Conservation (phyloP, 2,797 vertebrate genomes). For the Coccyzus lansbergi region DNA sequence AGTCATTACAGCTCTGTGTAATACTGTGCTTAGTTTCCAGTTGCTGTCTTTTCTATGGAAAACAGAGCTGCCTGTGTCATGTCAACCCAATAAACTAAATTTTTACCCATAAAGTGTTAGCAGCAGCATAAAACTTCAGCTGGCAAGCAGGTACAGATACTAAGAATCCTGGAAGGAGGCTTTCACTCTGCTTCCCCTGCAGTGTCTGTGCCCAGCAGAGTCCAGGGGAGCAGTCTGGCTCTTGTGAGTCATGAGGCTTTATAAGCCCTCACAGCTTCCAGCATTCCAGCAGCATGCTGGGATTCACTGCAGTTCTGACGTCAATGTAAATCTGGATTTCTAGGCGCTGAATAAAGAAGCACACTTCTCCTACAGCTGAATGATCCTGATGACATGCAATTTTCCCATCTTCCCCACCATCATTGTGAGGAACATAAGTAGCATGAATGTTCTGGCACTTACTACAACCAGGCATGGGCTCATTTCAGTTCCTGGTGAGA, state of each 20-base stretch:
- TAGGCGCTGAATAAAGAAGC: neutral
- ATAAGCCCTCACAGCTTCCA: neutral
- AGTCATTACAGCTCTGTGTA: neutral
- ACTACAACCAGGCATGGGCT: neutral
- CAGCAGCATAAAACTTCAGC: slow-evolving; percentile 12
- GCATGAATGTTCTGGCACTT: neutral
- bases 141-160: neutral
- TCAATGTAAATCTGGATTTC: slow-evolving; percentile 5
- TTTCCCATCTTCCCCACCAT: neutral
- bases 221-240: neutral
- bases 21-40: slow-evolving; percentile 31
- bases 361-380: neutral
- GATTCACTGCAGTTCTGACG: neutral
- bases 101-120: neutral
- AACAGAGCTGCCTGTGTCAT: slow-evolving; percentile 5
- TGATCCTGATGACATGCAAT: neutral
- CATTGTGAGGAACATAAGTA: neutral
- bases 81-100: slow-evolving; percentile 14
- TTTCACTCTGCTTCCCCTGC: neutral
- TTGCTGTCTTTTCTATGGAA: slow-evolving; percentile 38
- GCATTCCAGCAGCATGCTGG: neutral
- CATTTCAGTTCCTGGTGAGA: neutral
- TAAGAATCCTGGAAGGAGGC: neutral
- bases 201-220: neutral
- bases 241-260: neutral